Conservation (phyloP, 2,888 invertebrate species). For the Stenichneumon culpator region DNA sequence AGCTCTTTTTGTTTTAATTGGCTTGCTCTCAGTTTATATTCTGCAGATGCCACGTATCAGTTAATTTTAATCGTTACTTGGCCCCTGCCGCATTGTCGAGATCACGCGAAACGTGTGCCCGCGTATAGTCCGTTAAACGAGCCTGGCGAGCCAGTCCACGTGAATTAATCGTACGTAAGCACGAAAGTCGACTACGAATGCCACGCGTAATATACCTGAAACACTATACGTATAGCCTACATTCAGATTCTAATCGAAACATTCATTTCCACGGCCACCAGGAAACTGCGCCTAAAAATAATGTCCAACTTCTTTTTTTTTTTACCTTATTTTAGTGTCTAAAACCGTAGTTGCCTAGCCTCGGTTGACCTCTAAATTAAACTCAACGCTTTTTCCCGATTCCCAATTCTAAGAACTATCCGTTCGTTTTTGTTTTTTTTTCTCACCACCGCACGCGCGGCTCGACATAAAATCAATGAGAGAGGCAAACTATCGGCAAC, state of each 20-base stretch:
- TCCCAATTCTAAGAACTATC: neutral
- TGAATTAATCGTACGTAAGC: conserved; percentile 21
- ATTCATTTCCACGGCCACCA: conserved; percentile 43
- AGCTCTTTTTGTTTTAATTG: conserved; percentile 14
- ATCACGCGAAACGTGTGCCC: neutral
- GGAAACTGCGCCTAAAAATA: conserved; percentile 48
- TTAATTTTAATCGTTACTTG: conserved; percentile 49
- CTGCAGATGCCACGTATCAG: conserved; percentile 11
- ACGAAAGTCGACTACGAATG: conserved; percentile 18
- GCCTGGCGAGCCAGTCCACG: neutral
- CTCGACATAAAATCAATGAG: conserved; percentile 18
- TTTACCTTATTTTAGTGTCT: neutral
- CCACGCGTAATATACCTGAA: neutral
- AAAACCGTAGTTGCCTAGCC: neutral
- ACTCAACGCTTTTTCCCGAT: neutral
- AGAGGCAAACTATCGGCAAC: conserved; percentile 48
- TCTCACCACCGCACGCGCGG: neutral
- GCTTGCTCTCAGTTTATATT: conserved; percentile 15
- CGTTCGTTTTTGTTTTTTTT: neutral
- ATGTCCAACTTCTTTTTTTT: neutral
- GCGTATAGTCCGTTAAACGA: neutral
- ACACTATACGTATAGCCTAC: neutral
- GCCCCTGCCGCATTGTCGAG: conserved; percentile 45
- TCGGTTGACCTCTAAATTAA: neutral
- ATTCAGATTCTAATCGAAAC: conserved; percentile 28